Percentiles rank a stretch among this genome's conserved stretches.
These are phyloP conservation scores for Eulithis prunata DNA, from an alignment of 2,888 invertebrate species.

Conservation along the genomic window DNA sequence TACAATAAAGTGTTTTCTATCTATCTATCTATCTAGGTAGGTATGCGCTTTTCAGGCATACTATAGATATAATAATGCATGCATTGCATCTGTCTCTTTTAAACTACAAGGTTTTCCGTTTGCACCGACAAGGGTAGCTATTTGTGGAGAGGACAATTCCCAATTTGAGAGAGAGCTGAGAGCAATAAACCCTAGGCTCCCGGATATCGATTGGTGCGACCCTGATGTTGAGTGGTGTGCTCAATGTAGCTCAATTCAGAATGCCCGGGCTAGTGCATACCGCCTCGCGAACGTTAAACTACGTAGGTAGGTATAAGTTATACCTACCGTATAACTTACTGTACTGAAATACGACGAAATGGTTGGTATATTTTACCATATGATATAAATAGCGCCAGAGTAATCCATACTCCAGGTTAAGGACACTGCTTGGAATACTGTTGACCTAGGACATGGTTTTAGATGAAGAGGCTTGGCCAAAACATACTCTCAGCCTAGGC, in stretches of 20 bases:
- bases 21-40: no score
- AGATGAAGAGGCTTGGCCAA: neutral
- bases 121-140: slow-evolving; percentile 4
- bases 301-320: neutral
- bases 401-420: neutral
- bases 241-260: slow-evolving; percentile 2
- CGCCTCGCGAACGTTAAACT: neutral
- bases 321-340: no score
- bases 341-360: no score
- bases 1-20: no score
- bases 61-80: slow-evolving; percentile 3
- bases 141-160: neutral
- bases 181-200: slow-evolving; percentile 1
- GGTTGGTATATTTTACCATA: no score
- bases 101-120: slow-evolving; percentile 2
- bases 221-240: neutral
- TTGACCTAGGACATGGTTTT: slow-evolving; percentile 2
- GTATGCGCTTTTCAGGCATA: neutral
- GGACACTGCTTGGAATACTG: neutral
- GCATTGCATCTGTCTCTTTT: slow-evolving; percentile 11
- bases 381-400: no score
- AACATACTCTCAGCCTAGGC: neutral
- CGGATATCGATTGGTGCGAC: slow-evolving; percentile 1
- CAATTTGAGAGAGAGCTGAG: neutral
- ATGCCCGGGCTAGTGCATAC: slow-evolving; percentile 5